These are phyloP conservation scores for Cyclophora punctaria DNA, from an alignment of 2,888 invertebrate genomes.

Conservation along the genomic window DNA sequence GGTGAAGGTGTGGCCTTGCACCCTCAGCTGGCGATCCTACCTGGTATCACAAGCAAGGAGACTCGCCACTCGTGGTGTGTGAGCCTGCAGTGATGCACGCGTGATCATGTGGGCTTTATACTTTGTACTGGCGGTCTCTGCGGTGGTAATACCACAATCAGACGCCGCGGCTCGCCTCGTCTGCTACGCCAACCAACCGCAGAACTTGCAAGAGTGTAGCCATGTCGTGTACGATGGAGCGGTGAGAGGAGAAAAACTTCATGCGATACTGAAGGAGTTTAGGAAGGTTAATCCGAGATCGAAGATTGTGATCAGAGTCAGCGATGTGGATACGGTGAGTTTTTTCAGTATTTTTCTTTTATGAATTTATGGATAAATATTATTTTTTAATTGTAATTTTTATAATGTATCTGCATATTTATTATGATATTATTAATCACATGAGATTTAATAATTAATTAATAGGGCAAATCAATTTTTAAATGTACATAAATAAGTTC, in stretches of 20 bases:
- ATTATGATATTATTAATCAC: no score
- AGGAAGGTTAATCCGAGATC: conserved; percentile 63
- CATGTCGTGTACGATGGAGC: conserved; percentile 67
- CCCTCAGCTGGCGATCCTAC: conserved; percentile 64
- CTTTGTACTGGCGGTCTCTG: conserved; percentile 42
- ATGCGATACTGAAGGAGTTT: conserved; percentile 59
- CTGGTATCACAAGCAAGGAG: conserved; percentile 33
- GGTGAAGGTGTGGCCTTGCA: conserved; percentile 62
- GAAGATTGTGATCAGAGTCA: conserved; percentile 72
- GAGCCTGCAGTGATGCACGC: conserved; percentile 53
- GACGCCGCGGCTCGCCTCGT: conserved; percentile 52
- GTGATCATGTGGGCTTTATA: conserved; percentile 61
- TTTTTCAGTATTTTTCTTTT: neutral
- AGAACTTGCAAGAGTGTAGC: conserved; percentile 62
- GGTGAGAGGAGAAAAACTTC: conserved; percentile 60
- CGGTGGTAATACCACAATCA: conserved; percentile 19
- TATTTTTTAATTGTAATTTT: no score
- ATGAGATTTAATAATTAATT: no score
- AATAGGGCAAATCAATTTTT: no score
- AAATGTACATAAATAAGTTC: no score
- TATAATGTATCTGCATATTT: no score
- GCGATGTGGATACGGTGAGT: conserved; percentile 75
- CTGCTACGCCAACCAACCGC: conserved; percentile 59
- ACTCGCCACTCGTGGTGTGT: conserved; percentile 52
- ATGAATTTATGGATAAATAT: no score